phyloP scores from a whole-genome alignment of 2,113 vertebrate genomes.

The Mus musculus region DNA sequence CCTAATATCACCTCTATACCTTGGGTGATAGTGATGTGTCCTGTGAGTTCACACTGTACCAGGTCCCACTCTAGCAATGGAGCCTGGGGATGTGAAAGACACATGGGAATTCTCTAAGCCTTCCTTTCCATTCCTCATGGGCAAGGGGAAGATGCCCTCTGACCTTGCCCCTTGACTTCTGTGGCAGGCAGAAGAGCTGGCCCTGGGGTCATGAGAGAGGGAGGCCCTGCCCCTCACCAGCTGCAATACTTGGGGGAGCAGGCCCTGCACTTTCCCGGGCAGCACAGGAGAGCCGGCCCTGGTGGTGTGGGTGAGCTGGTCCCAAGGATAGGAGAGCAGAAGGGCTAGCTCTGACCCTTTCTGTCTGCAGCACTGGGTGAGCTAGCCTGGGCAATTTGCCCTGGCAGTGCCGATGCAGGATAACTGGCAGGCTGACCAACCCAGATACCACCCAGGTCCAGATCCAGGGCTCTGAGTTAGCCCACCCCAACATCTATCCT shows the following conservation, averaged over 20 bases:
- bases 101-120: not conserved
- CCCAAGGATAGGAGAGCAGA: not conserved
- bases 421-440: not conserved
- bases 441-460: not conserved
- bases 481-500: not conserved
- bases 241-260: not conserved
- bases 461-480: not conserved
- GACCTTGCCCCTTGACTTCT: not conserved
- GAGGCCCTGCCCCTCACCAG: not conserved
- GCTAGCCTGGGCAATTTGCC: not conserved
- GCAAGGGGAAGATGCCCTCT: not conserved
- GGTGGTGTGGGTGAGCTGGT: not conserved
- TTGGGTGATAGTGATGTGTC: rapidly evolving
- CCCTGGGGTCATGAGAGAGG: not conserved
- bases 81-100: not conserved
- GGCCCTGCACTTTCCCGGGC: not conserved
- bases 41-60: not conserved
- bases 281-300: not conserved
- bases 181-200: not conserved
- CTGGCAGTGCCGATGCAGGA: not conserved
- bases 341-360: not conserved
- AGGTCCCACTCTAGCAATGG: too few relatives aligned
- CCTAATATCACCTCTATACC: not conserved
- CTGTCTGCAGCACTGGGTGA: not conserved
- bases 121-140: not conserved